These are phyloP conservation scores for Scopus umbretta DNA, from an alignment of 2,113 vertebrate genomes.

Conservation along the genomic window DNA sequence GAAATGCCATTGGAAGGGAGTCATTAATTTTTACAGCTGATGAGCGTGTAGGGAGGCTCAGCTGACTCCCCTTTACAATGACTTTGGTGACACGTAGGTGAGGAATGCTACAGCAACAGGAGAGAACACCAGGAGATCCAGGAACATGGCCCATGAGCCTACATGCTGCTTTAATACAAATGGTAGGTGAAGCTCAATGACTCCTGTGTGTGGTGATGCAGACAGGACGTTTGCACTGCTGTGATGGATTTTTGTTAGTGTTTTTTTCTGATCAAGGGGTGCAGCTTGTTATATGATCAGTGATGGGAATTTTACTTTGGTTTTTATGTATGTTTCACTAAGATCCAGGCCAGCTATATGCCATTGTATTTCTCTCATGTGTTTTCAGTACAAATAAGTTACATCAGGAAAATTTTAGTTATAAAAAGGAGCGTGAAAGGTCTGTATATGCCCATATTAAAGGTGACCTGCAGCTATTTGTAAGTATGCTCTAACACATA, in stretches of 20 bases:
- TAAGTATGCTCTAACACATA: neutral
- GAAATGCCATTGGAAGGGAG: neutral
- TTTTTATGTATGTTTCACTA: neutral
- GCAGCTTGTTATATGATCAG: neutral
- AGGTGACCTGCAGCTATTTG: neutral
- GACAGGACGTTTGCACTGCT: neutral
- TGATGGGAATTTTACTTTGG: neutral
- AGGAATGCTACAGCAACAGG: neutral
- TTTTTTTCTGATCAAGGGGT: neutral
- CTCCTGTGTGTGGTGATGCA: neutral
- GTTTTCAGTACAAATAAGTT: neutral
- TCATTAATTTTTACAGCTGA: neutral
- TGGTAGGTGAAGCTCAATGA: neutral
- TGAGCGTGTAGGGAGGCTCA: neutral
- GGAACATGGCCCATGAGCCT: neutral
- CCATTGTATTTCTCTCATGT: neutral
- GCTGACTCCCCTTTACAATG: neutral
- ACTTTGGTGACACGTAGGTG: neutral
- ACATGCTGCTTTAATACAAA: neutral
- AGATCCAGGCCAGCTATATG: neutral
- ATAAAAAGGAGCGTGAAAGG: neutral
- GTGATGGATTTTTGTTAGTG: neutral
- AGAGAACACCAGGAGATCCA: neutral
- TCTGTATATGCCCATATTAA: neutral
- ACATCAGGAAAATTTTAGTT: neutral